These are phyloP conservation scores for Caenorhabditis latens DNA, from an alignment of 1,140 invertebrate species.

Conservation along the genomic window DNA sequence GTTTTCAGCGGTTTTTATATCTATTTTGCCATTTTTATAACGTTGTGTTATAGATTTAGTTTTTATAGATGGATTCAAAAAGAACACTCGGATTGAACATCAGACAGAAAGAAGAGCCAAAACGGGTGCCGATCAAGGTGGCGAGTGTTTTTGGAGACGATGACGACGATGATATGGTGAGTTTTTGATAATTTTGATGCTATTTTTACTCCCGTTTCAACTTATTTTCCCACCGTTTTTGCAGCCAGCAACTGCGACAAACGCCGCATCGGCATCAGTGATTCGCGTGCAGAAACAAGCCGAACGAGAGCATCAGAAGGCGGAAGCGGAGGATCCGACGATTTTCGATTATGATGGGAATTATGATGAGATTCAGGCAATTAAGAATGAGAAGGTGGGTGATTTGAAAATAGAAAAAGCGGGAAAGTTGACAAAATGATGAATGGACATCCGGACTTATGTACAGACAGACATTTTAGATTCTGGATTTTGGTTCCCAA, in stretches of 20 bases:
- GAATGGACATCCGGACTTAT: too few species aligned
- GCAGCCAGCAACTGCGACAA: slow-evolving; percentile 56
- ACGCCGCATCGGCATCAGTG: slow-evolving; percentile 57
- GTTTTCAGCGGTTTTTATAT: slow-evolving; percentile 8
- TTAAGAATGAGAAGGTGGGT: slow-evolving; percentile 61
- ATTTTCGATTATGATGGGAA: slow-evolving; percentile 69
- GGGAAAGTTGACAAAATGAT: too few species aligned
- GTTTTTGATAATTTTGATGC: background rate
- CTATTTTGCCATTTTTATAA: background rate
- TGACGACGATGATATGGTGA: slow-evolving; percentile 64
- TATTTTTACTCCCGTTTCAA: too few species aligned
- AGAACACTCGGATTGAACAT: slow-evolving; percentile 59
- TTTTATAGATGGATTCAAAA: slow-evolving; percentile 60
- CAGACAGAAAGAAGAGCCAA: slow-evolving; percentile 53
- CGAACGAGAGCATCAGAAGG: slow-evolving; percentile 64
- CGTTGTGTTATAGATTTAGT: background rate
- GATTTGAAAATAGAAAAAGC: background rate
- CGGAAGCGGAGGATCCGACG: slow-evolving; percentile 65
- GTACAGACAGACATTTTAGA: too few species aligned
- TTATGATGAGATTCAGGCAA: slow-evolving; percentile 65
- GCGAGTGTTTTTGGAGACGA: slow-evolving; percentile 64
- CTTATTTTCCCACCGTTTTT: background rate
- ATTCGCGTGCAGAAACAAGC: slow-evolving; percentile 63
- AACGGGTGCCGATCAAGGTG: background rate
- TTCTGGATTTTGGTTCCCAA: too few species aligned